Evolutionary conservation across 2,888 invertebrate species (phyloP).

Genomic region (Formica aserva): DNA sequence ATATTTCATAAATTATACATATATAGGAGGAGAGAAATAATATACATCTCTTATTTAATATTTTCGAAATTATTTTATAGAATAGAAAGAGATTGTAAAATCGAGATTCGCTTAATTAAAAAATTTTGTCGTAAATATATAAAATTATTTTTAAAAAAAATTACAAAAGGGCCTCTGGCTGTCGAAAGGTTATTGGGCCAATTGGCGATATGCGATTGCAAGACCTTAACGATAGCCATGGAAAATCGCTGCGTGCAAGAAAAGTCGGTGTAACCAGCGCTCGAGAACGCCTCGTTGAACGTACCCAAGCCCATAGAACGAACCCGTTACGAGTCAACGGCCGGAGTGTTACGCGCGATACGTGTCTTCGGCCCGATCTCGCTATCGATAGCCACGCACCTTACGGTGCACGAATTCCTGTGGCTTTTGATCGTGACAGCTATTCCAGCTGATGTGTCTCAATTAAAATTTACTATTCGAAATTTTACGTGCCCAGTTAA

Average conservation of each 20-base stretch:
- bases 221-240: slow-evolving; percentile 39
- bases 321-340: slow-evolving; percentile 83
- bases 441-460: slow-evolving; percentile 8
- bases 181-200: slow-evolving; percentile 6
- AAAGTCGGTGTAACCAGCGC: slow-evolving; percentile 51
- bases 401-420: slow-evolving; percentile 69
- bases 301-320: slow-evolving; percentile 70
- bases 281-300: slow-evolving; percentile 65
- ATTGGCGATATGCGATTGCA: not conserved
- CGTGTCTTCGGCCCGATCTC: slow-evolving; percentile 74
- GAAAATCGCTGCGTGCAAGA: slow-evolving; percentile 51
- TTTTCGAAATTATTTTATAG: not conserved
- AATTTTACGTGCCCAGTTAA: too few relatives aligned
- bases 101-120: not conserved
- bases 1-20: not conserved
- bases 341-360: slow-evolving; percentile 71
- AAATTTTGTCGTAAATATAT: not conserved
- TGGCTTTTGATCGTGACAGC: slow-evolving; percentile 13
- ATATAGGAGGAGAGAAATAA: not conserved
- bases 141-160: not conserved
- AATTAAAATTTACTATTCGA: slow-evolving; percentile 23
- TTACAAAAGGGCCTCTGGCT: not conserved
- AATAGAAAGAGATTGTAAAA: not conserved
- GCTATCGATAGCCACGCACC: slow-evolving; percentile 75
- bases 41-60: not conserved